phyloP scores from a whole-genome alignment of 1,140 invertebrate species.

The Heliconius melpomene region DNA sequence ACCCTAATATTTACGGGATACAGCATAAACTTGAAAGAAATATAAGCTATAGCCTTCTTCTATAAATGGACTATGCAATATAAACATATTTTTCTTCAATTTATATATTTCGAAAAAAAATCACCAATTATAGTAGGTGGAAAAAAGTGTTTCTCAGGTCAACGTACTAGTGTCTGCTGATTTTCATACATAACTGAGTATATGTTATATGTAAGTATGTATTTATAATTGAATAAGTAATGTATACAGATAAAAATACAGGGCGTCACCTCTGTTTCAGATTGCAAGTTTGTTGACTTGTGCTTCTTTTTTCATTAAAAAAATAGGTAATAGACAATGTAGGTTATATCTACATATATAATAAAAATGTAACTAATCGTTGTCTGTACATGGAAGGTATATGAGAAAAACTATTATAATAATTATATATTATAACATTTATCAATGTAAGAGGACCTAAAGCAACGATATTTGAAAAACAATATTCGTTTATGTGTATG shows the following conservation, averaged over 20 bases:
- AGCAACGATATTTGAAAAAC: too few relatives aligned
- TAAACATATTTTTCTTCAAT: neutral
- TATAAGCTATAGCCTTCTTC: too few relatives aligned
- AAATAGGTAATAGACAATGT: neutral
- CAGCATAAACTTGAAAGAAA: too few relatives aligned
- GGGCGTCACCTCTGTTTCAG: neutral
- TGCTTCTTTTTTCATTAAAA: neutral
- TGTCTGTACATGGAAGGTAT: too few relatives aligned
- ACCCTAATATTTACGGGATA: too few relatives aligned
- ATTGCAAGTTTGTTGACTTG: slow-evolving; percentile 1
- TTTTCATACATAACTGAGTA: neutral
- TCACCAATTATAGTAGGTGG: neutral
- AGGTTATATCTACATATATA: neutral
- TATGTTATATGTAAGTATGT: neutral
- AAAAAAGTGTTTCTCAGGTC: neutral
- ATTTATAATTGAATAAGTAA: slow-evolving; percentile 1
- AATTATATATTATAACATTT: too few relatives aligned
- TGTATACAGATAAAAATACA: neutral
- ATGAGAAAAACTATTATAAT: too few relatives aligned
- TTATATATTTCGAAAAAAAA: neutral
- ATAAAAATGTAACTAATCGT: neutral
- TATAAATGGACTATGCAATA: neutral
- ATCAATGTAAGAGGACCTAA: too few relatives aligned
- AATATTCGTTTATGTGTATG: too few relatives aligned
- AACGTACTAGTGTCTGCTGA: neutral